phyloP scores from a whole-genome alignment of 2,888 invertebrate species.

The Caradrina clavipalpis region DNA sequence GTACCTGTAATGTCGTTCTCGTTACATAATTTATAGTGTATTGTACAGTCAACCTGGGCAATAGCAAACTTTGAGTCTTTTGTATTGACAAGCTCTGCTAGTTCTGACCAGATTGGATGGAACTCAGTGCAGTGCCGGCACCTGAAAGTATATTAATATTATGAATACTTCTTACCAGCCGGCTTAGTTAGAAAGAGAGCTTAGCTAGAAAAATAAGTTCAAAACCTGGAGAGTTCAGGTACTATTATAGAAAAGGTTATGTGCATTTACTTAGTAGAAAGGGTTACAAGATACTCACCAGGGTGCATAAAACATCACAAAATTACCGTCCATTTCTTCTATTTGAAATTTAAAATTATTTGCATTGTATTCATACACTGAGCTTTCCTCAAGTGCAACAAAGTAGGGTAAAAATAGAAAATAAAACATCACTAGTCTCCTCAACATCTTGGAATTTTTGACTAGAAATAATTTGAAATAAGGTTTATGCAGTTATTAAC shows the following conservation, averaged over 20 bases:
- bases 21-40: constrained; percentile 93
- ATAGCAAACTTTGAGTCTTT: constrained; percentile 92
- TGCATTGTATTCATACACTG: constrained; percentile 90
- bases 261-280: neutral
- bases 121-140: constrained; percentile 96
- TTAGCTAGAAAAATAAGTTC: constrained; percentile 6
- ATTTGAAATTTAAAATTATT: constrained; percentile 92
- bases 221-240: neutral
- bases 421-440: constrained; percentile 65
- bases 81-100: constrained; percentile 93
- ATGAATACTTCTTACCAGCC: constrained; percentile 2
- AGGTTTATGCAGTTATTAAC: neutral
- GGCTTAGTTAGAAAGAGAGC: neutral
- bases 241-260: neutral
- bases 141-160: constrained; percentile 87
- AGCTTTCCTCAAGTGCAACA: constrained; percentile 92
- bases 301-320: constrained; percentile 95
- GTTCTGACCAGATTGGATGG: constrained; percentile 94
- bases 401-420: constrained; percentile 89
- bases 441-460: constrained; percentile 67
- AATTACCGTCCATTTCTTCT: constrained; percentile 92
- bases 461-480: constrained; percentile 3
- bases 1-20: constrained; percentile 94
- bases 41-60: constrained; percentile 95
- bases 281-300: constrained; percentile 90